A percentile compares a stretch with the other conserved stretches of the same genome.
Conservation (phyloP, 2,888 invertebrate genomes). For the Dusona sp. region DNA sequence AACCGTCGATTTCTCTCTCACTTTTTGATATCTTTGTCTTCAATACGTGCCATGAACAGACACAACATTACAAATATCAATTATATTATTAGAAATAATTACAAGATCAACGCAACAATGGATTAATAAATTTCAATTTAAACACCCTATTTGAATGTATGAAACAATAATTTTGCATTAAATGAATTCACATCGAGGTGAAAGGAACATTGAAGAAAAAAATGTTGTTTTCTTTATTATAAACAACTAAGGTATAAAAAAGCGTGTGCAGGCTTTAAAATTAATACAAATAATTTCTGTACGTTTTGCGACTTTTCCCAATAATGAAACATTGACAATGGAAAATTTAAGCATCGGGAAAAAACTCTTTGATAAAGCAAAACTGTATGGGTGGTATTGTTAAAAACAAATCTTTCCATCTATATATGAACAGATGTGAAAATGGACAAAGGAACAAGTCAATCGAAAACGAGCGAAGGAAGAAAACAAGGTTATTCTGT, state of each 20-base stretch:
- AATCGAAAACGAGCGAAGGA: not conserved
- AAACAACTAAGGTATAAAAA: not conserved
- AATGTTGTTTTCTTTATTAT: not conserved
- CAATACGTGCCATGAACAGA: conserved; percentile 9
- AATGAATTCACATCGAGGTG: not conserved
- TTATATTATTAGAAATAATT: conserved; percentile 10
- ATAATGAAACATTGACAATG: not conserved
- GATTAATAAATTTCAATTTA: conserved; percentile 1
- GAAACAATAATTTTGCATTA: not conserved
- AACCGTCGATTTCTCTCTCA: conserved; percentile 35
- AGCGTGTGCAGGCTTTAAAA: not conserved
- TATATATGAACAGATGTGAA: not conserved
- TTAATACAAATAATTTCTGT: not conserved
- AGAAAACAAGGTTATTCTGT: not conserved
- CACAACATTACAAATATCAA: not conserved
- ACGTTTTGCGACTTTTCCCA: not conserved
- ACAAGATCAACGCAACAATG: conserved; percentile 12
- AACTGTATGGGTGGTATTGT: not conserved
- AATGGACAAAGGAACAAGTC: conserved; percentile 13
- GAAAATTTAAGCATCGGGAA: not conserved
- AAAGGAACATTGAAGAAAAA: not conserved
- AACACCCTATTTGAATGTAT: not conserved
- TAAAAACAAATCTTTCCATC: not conserved
- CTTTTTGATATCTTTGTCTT: conserved; percentile 24
- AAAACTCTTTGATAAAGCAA: not conserved